These are phyloP conservation scores for Mimas tiliae DNA, from an alignment of 2,888 invertebrate genomes.

Conservation along the genomic window DNA sequence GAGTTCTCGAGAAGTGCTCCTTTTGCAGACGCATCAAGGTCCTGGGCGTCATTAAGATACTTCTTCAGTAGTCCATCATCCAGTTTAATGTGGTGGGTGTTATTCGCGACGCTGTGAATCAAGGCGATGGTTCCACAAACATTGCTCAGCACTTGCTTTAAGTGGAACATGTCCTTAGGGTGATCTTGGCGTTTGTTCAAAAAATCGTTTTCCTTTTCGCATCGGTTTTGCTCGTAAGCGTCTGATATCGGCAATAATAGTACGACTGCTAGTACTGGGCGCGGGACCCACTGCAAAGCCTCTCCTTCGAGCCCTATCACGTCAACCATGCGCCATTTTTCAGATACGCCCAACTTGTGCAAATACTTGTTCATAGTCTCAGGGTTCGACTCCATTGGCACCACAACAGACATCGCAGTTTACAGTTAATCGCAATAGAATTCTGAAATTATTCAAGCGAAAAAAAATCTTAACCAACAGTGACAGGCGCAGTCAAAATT, in stretches of 20 bases:
- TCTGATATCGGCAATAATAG: slow-evolving; percentile 94
- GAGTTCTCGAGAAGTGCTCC: slow-evolving; percentile 90
- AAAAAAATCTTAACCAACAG: neutral
- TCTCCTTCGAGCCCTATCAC: slow-evolving; percentile 96
- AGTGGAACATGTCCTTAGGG: slow-evolving; percentile 89
- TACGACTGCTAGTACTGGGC: slow-evolving; percentile 93
- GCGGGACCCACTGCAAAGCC: slow-evolving; percentile 91
- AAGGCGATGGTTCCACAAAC: slow-evolving; percentile 98
- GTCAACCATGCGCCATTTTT: slow-evolving; percentile 93
- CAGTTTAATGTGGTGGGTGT: slow-evolving; percentile 88
- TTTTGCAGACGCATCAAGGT: slow-evolving; percentile 88
- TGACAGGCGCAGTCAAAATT: neutral
- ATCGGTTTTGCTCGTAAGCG: slow-evolving; percentile 88
- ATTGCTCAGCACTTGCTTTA: slow-evolving; percentile 95
- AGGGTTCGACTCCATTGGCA: slow-evolving; percentile 85
- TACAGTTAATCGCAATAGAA: neutral
- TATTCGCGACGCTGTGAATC: slow-evolving; percentile 97
- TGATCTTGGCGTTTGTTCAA: slow-evolving; percentile 81
- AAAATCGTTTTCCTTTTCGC: slow-evolving; percentile 86
- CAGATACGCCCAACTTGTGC: slow-evolving; percentile 91
- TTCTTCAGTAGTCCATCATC: slow-evolving; percentile 88
- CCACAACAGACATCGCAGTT: slow-evolving; percentile 54
- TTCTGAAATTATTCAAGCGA: neutral
- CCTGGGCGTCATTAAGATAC: slow-evolving; percentile 88
- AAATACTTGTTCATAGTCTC: slow-evolving; percentile 88